These are phyloP conservation scores for Tragelaphus imberbis DNA, from an alignment of 2,113 vertebrate species.

Conservation along the genomic window DNA sequence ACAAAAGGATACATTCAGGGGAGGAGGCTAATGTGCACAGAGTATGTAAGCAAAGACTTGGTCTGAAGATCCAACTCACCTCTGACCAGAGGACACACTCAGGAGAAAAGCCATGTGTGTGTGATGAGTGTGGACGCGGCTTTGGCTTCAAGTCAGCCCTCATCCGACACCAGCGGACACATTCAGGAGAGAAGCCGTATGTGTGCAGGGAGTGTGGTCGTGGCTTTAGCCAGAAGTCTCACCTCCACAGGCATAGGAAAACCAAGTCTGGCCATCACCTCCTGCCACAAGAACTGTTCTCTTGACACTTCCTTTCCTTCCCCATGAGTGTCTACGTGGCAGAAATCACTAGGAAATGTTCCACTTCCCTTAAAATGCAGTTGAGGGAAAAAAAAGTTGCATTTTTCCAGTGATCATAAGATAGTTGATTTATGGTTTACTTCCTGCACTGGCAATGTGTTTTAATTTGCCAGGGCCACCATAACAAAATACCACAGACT, in stretches of 20 bases:
- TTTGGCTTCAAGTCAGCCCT: conserved; percentile 24
- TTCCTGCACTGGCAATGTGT: background rate
- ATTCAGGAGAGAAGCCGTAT: background rate
- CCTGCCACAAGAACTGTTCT: background rate
- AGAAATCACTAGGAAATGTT: background rate
- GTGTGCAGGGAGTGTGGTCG: background rate
- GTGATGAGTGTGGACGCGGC: background rate
- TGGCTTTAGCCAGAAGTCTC: conserved; percentile 46
- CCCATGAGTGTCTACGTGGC: background rate
- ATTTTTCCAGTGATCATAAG: background rate
- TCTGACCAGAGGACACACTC: background rate
- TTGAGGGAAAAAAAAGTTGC: background rate
- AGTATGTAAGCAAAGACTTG: background rate
- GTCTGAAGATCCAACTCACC: background rate
- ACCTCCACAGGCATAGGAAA: conserved; percentile 22
- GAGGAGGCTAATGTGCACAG: background rate
- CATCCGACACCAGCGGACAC: conserved; percentile 8
- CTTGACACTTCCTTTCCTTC: background rate
- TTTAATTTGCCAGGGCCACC: background rate
- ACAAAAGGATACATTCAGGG: conserved; percentile 34
- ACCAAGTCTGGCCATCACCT: background rate
- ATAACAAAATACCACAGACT: background rate
- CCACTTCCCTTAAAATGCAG: background rate
- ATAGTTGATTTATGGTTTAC: background rate
- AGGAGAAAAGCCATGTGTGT: background rate